phyloP scores from a whole-genome alignment of 2,888 invertebrate genomes.

The Pristionchus arcanus region DNA sequence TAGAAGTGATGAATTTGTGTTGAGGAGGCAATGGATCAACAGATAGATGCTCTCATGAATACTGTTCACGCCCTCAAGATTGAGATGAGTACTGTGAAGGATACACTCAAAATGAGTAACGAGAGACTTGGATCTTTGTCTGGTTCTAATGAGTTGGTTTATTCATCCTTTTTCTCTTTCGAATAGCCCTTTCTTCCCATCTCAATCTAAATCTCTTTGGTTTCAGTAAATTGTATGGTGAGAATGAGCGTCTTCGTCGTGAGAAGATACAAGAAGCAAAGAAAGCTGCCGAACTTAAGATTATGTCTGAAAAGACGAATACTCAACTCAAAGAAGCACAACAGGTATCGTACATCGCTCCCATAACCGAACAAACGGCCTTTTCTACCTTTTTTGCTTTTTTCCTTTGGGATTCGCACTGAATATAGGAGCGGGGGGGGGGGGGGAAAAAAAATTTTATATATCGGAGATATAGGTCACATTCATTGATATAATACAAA shows the following conservation, averaged over 20 bases:
- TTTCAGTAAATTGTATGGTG: constrained; percentile 15
- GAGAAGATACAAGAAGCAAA: constrained; percentile 88
- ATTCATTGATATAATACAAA: no score
- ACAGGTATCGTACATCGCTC: no score
- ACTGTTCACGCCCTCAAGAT: constrained; percentile 91
- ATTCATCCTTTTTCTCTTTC: neutral
- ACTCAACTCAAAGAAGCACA: constrained; percentile 98
- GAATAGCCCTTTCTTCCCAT: neutral
- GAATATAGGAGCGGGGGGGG: no score
- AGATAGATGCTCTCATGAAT: constrained; percentile 88
- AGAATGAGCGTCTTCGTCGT: constrained; percentile 30
- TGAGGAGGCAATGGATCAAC: constrained; percentile 86
- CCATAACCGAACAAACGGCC: no score
- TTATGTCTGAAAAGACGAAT: constrained; percentile 97
- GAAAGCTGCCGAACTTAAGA: constrained; percentile 91
- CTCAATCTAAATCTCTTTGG: neutral
- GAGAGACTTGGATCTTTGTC: neutral
- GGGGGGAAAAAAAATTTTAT: no score
- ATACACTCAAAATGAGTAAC: neutral
- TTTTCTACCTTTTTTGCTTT: no score
- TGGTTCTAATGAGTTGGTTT: constrained; percentile 11
- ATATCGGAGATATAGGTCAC: no score
- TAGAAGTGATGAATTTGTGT: neutral
- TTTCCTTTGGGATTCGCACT: no score
- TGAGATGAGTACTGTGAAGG: constrained; percentile 34